Base-by-base conservation (phyloP, 2,797 vertebrate species). In the Syndactyla subalaris region DNA sequence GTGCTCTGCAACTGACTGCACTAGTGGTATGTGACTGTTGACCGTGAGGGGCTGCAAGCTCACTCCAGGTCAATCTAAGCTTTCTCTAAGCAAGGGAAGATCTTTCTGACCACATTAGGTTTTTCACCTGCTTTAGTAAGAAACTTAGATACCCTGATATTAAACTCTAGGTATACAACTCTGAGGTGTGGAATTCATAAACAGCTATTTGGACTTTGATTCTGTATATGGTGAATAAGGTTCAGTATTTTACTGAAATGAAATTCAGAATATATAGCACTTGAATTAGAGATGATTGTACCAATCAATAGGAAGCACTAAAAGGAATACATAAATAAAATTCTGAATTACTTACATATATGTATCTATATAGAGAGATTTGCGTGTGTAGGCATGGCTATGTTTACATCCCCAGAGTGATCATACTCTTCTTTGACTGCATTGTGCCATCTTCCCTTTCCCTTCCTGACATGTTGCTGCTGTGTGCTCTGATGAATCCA, bases 21-120 rank as follows among this genome's bases (percentile, higher is more conserved):
- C 24, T 8, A 41, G 26, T 5, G 1, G n/a, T 2, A 0, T 30
- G 13, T 57, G 41, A 43, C 13, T 68, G 8, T 49, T 51, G n/a
- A 58, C 38, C 46, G 12, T 30, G 38, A 77, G 49, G 21, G 24
- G 24, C 29, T 34, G n/a, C 51, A 77, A 71, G 6, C 24, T 71
- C 3, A 1, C 5, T 52, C 17, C 24, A 52, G 46, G 15, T 77
- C 14, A 91, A 41, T 26, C 34, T 54, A 70, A 77, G 4, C 3
- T 54, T 55, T 59, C 38, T 57, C 10, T 29, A 55, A 63, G 26
- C 6, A 78, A 68, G 19, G 20, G n/a, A 49, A 80, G 13, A 83
- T 11, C 12, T n/a, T 73, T 76, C 32, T 63, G 10, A 51, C 17
- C 52, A 84, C 18, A 14, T 49, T 26, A 32, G 18, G 30, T 8